These are phyloP conservation scores for Dipus sagitta DNA, from an alignment of 2,797 vertebrate species.

Conservation along the genomic window DNA sequence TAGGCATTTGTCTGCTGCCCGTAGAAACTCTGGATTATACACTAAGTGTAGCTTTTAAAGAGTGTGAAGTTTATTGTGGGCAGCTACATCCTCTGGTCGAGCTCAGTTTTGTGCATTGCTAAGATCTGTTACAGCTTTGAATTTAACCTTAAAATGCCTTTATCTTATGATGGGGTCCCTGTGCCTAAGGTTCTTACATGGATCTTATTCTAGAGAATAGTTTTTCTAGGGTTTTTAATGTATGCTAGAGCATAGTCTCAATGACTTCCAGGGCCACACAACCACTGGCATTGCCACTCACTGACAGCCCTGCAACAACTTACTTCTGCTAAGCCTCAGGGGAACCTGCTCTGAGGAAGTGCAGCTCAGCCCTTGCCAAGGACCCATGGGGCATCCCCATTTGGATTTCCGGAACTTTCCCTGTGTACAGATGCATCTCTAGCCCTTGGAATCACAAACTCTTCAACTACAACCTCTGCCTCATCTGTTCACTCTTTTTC, in stretches of 20 bases:
- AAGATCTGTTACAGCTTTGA: slow-evolving; percentile 27
- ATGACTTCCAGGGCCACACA: background rate
- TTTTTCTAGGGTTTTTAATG: background rate
- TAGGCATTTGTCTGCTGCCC: background rate
- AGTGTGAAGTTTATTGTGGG: background rate
- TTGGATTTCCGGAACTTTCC: background rate
- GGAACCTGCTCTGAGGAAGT: background rate
- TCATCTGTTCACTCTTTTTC: background rate
- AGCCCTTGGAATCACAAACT: slow-evolving; percentile 5
- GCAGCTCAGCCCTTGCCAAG: background rate
- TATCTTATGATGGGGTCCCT: slow-evolving; percentile 1
- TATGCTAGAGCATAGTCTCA: background rate
- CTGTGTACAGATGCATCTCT: background rate
- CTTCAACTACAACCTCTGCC: background rate
- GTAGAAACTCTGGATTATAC: slow-evolving; percentile 2
- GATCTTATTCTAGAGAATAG: background rate
- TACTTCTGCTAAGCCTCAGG: background rate
- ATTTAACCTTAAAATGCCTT: background rate
- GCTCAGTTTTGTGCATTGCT: background rate
- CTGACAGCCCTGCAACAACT: background rate
- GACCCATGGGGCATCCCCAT: background rate
- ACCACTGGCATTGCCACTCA: background rate
- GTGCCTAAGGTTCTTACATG: slow-evolving; percentile 15
- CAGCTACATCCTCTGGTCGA: background rate
- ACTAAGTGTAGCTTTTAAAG: background rate